Conservation (phyloP, 2,113 vertebrate species). For the Psittacus erithacus region DNA sequence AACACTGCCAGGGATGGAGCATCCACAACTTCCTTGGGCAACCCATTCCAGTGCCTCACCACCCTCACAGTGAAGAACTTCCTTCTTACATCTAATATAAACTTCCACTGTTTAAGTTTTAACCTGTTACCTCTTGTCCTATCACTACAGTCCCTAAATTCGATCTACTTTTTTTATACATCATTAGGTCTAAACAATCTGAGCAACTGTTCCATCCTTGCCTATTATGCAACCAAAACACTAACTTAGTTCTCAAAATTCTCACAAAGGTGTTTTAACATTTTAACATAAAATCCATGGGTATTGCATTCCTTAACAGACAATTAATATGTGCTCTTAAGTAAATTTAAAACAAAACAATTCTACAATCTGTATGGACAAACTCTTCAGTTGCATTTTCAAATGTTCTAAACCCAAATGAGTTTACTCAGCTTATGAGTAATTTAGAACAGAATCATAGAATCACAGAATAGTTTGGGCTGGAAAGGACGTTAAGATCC, state of each 20-base stretch:
- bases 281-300: neutral
- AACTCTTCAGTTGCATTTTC: neutral
- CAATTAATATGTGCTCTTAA: neutral
- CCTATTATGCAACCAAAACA: neutral
- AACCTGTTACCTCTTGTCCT: no score
- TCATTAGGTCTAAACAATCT: neutral
- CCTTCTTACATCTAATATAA: no score
- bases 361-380: neutral
- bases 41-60: no score
- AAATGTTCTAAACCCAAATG: neutral
- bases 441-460: neutral
- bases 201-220: neutral
- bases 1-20: neutral
- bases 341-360: neutral
- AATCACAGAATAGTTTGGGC: no score
- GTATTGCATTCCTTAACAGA: neutral
- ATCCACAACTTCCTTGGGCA: no score
- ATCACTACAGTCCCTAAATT: neutral
- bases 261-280: neutral
- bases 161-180: neutral
- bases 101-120: no score
- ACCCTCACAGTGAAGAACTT: no score
- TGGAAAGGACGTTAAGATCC: no score
- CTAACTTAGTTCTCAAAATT: neutral
- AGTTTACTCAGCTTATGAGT: neutral